Percentiles rank a stretch among this genome's conserved stretches.
Conservation (phyloP, 2,113 vertebrate species). For the Albula glossodonta region DNA sequence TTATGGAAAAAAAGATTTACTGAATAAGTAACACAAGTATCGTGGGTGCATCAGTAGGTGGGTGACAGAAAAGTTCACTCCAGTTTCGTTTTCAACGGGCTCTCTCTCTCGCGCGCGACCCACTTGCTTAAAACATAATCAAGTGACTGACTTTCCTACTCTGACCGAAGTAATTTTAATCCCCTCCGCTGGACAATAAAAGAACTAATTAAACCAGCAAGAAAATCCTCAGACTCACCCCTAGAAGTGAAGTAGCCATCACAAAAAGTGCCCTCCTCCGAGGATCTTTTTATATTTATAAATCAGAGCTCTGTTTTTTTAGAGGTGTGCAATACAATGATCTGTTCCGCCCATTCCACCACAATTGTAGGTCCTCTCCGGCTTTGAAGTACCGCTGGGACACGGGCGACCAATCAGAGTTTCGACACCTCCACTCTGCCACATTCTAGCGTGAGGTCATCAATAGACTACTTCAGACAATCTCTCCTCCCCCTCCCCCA, state of each 20-base stretch:
- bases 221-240: constrained; percentile 98
- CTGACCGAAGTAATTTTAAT: constrained; percentile 86
- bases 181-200: constrained; percentile 88
- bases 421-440: constrained; percentile 72
- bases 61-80: constrained; percentile 71
- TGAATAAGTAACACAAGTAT: constrained; percentile 63
- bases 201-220: constrained; percentile 98
- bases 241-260: constrained; percentile 99
- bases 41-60: constrained; percentile 64
- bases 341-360: constrained; percentile 98
- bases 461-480: constrained; percentile 69
- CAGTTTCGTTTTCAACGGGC: constrained; percentile 66
- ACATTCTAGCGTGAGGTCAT: constrained; percentile 88
- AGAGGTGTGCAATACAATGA: constrained; percentile 99
- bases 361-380: constrained; percentile 97
- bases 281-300: constrained; percentile 99
- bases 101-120: constrained; percentile 68
- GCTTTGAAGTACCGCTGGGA: constrained; percentile 99
- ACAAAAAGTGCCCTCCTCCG: constrained; percentile 97
- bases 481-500: constrained; percentile 55
- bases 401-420: constrained; percentile 88
- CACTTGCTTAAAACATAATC: constrained; percentile 74
- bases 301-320: constrained; percentile 99
- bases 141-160: constrained; percentile 82
- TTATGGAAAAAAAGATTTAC: constrained; percentile 57